Percentiles rank a stretch among this genome's conserved stretches.
phyloP scores from a whole-genome alignment of 2,888 invertebrate genomes.

The Eilema sororculum region DNA sequence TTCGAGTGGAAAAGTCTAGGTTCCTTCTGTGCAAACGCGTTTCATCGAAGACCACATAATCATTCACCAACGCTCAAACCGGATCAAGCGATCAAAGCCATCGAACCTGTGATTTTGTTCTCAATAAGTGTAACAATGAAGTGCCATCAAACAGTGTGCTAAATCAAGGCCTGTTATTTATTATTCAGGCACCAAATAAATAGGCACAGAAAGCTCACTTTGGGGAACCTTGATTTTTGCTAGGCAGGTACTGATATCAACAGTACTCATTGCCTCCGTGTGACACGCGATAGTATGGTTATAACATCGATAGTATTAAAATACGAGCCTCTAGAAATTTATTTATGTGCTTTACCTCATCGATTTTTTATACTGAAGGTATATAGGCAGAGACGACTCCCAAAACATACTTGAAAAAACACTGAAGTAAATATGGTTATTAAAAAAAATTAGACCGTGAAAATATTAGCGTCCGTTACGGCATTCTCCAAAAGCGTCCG shows the following conservation, averaged over 20 bases:
- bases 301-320: not conserved
- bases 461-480: not conserved
- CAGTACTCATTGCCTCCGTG: not conserved
- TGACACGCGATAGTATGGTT: not conserved
- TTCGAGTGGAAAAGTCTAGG: no score
- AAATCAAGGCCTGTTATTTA: not conserved
- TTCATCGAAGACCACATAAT: no score
- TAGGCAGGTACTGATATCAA: not conserved
- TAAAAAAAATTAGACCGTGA: not conserved
- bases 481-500: not conserved
- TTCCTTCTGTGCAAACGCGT: no score
- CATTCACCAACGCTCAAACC: no score
- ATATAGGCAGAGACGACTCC: not conserved
- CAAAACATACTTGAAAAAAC: no score
- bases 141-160: no score
- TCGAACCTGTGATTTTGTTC: no score
- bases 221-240: not conserved
- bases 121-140: no score
- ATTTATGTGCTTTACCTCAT: not conserved
- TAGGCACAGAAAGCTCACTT: conserved; percentile 2
- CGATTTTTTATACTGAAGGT: not conserved
- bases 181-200: conserved; percentile 2
- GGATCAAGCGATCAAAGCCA: no score
- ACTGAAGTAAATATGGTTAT: not conserved
- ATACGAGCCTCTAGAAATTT: not conserved